Conservation (phyloP, 2,888 invertebrate species). For the Nudaria mundana region DNA sequence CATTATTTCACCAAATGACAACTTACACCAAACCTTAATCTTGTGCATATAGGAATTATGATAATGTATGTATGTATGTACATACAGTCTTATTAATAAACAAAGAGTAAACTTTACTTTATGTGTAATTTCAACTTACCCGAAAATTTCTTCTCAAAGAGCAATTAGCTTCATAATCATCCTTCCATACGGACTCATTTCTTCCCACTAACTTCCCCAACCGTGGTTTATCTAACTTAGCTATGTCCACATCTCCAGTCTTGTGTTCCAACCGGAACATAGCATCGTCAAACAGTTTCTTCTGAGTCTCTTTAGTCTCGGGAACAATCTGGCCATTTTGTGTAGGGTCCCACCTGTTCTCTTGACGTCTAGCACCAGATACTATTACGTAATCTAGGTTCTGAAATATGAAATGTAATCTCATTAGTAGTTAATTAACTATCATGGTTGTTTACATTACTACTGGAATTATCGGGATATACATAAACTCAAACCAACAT, state of each 20-base stretch:
- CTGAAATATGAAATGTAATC: slow-evolving; percentile 79
- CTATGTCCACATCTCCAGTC: slow-evolving; percentile 87
- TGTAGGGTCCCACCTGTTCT: slow-evolving; percentile 98
- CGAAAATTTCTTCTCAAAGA: slow-evolving; percentile 92
- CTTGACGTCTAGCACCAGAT: slow-evolving; percentile 97
- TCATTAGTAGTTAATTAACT: too few species aligned
- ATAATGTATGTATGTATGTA: too few species aligned
- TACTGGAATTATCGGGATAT: too few species aligned
- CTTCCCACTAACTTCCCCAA: slow-evolving; percentile 88
- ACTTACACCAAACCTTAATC: too few species aligned
- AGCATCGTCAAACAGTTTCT: slow-evolving; percentile 95
- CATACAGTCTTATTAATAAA: too few species aligned
- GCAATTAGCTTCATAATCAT: slow-evolving; percentile 96
- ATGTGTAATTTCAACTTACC: slow-evolving; percentile 83
- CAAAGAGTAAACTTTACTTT: too few species aligned
- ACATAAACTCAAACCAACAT: too few species aligned
- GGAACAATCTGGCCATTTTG: slow-evolving; percentile 97
- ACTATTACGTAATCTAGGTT: slow-evolving; percentile 98
- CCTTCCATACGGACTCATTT: slow-evolving; percentile 92
- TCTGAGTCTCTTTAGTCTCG: slow-evolving; percentile 94
- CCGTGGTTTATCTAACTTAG: slow-evolving; percentile 86
- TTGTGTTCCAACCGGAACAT: slow-evolving; percentile 99
- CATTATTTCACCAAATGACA: too few species aligned
- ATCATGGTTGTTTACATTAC: too few species aligned
- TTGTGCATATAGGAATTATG: too few species aligned